phyloP scores from a whole-genome alignment of 2,888 invertebrate genomes.

The Platycheirus rosarum region DNA sequence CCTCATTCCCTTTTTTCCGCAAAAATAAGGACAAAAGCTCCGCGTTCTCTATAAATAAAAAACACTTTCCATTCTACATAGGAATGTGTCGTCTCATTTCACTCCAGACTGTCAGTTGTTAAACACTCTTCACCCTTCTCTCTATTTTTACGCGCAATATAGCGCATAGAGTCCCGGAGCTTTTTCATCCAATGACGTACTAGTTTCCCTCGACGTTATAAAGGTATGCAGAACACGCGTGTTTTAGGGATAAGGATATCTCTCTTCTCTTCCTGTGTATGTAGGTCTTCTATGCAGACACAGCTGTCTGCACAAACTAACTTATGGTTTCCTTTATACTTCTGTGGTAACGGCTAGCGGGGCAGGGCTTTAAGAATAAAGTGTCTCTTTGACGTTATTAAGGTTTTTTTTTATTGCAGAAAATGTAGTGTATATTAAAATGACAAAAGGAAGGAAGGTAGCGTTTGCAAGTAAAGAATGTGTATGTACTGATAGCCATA shows the following conservation, averaged over 20 bases:
- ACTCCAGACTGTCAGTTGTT: slow-evolving; percentile 20
- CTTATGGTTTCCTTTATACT: slow-evolving; percentile 34
- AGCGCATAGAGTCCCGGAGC: slow-evolving; percentile 67
- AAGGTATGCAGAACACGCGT: slow-evolving; percentile 16
- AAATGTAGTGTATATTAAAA: slow-evolving; percentile 16
- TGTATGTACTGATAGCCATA: background rate
- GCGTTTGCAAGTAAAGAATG: background rate
- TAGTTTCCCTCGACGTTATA: slow-evolving; percentile 40
- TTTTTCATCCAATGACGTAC: slow-evolving; percentile 64
- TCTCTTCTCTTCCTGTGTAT: slow-evolving; percentile 11
- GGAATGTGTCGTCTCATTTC: slow-evolving; percentile 39
- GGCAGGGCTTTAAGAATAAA: slow-evolving; percentile 1
- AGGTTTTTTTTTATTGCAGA: slow-evolving; percentile 22
- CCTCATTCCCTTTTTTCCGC: background rate
- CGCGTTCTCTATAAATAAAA: slow-evolving; percentile 29
- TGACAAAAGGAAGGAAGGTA: slow-evolving; percentile 16
- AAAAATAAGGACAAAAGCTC: slow-evolving; percentile 29
- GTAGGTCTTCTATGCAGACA: slow-evolving; percentile 41
- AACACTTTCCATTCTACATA: slow-evolving; percentile 36
- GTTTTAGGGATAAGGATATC: slow-evolving; percentile 2
- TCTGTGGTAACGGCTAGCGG: background rate
- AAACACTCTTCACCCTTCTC: background rate
- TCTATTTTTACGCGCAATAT: slow-evolving; percentile 57
- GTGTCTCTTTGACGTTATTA: slow-evolving; percentile 46
- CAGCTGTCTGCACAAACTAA: slow-evolving; percentile 60